Evolutionary conservation across 1,140 invertebrate species (phyloP), one percentile per base, ranked within the genome.

Genomic region (Cydia fagiglandana): DNA sequence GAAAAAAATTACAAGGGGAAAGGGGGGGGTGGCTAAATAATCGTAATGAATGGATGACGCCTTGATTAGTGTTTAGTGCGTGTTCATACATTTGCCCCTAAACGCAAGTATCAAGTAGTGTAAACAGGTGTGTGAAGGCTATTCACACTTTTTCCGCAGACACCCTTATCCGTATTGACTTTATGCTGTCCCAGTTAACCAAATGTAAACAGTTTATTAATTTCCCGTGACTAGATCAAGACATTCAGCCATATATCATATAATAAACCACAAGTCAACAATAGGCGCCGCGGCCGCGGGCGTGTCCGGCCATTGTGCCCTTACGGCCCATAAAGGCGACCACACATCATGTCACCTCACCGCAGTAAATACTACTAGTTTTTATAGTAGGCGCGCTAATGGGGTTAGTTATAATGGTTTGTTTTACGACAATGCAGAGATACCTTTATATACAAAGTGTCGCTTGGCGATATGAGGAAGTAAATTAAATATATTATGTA

Each of bases 391-490:
- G 38, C 66, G 2, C 66, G 34, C 34, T 70, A 70, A 70, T 70
- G 66, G 66, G 66, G 66, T 70, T 70, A 6, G 30, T 70, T 41
- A 70, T 70, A 70, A 70, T 70, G 34, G 66, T 45, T 70, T 70
- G 30, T 70, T 70, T 68, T 70, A 70, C 38, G 66, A 70, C 38
- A 45, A 70, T 70, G 66, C 66, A 70, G n/a, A n/a, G 30, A 70
- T 17, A 9, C 50, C 15, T 53, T 53, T 53, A 47, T 47, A 4
- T 47, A 15, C 45, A 15, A 45, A 45, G 45, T 47, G 45, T 47
- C 45, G 12, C 45, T 41, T 9, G 45, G 45, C 4, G 45, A 47
- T 15, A 47, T 47, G 45, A 47, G 2, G 45, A 47, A 47, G 45
- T 47, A 13, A 47, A 47, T 47, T 47, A 4, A 47, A 15, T 41